Conservation (phyloP, 1,140 invertebrate species). For the Tachypleus tridentatus region DNA sequence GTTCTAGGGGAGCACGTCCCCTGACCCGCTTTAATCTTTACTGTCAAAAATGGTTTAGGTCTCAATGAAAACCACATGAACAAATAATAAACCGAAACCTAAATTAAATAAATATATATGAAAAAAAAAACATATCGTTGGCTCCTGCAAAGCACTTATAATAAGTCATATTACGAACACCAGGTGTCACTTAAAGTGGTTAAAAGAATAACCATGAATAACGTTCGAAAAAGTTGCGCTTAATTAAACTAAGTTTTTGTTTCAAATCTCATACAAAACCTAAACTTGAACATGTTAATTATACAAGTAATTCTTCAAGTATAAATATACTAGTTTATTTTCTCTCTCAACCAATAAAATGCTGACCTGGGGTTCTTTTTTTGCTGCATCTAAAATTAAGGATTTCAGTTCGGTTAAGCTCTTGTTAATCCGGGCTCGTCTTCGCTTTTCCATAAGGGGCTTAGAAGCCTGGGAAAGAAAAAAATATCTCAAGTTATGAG, state of each 20-base stretch:
- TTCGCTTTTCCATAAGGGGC: constrained; percentile 54
- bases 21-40: too few species aligned
- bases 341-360: background rate
- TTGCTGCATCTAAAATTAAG: constrained; percentile 11
- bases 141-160: too few species aligned
- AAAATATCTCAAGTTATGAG: constrained; percentile 15
- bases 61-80: too few species aligned
- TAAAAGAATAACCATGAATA: too few species aligned
- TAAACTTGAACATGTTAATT: background rate
- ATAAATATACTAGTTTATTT: background rate
- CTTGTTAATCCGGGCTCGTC: constrained; percentile 52
- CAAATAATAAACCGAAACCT: too few species aligned
- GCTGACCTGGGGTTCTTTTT: constrained; percentile 4
- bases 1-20: too few species aligned
- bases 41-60: too few species aligned
- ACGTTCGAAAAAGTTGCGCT: background rate
- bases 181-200: too few species aligned
- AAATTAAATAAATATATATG: too few species aligned
- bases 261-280: background rate
- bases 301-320: background rate
- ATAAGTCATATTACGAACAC: too few species aligned
- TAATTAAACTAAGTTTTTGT: background rate
- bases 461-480: constrained; percentile 63
- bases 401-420: constrained; percentile 47
- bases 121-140: too few species aligned